phyloP scores from a whole-genome alignment of 1,140 invertebrate species.

The Nylanderia fulva region DNA sequence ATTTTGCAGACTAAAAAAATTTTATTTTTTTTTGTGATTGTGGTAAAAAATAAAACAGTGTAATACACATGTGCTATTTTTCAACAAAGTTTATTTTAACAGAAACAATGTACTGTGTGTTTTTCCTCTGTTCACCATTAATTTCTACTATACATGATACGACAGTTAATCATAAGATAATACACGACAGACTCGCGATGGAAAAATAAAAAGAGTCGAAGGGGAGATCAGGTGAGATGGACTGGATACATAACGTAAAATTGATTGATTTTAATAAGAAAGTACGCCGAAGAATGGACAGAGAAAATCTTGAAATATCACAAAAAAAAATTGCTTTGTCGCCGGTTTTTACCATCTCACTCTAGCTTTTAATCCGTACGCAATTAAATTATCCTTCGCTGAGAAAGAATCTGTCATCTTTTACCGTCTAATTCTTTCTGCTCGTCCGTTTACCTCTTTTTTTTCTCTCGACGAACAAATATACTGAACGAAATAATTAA shows the following conservation, averaged over 20 bases:
- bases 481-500: conserved; percentile 55
- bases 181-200: conserved; percentile 82
- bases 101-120: conserved; percentile 85
- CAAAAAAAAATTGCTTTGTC: conserved; percentile 80
- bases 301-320: conserved; percentile 81
- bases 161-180: conserved; percentile 83
- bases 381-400: conserved; percentile 50
- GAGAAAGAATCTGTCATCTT: conserved; percentile 39
- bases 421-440: conserved; percentile 19
- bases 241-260: conserved; percentile 29
- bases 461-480: conserved; percentile 19
- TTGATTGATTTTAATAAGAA: conserved; percentile 50
- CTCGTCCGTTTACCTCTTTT: neutral
- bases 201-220: conserved; percentile 66
- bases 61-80: conserved; percentile 62
- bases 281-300: conserved; percentile 55
- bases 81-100: conserved; percentile 85
- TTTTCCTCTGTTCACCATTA: conserved; percentile 84
- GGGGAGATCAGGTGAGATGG: conserved; percentile 42
- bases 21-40: too few species aligned
- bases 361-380: conserved; percentile 41
- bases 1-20: too few species aligned
- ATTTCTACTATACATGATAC: conserved; percentile 84
- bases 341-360: conserved; percentile 65
- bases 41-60: neutral